These are phyloP conservation scores for Orcinus orca DNA, from an alignment of 2,113 vertebrate genomes.

Conservation along the genomic window DNA sequence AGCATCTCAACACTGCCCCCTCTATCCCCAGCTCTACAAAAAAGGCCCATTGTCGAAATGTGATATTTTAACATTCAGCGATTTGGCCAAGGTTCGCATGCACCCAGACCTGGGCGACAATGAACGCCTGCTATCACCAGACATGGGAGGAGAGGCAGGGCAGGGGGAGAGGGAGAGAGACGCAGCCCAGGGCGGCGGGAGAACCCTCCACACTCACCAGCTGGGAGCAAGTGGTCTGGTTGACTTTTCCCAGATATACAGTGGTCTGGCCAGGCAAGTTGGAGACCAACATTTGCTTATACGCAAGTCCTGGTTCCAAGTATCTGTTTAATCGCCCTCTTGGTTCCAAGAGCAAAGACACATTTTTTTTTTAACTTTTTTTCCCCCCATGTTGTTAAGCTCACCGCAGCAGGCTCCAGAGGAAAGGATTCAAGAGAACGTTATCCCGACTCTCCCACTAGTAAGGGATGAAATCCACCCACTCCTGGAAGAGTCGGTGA, in stretches of 20 bases:
- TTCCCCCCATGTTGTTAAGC: neutral
- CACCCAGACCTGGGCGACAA: neutral
- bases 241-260: constrained; percentile 50
- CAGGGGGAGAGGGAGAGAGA: neutral
- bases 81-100: constrained; percentile 62
- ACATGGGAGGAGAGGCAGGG: neutral
- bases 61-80: constrained; percentile 51
- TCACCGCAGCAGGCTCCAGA: neutral
- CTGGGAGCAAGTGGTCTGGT: neutral
- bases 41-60: constrained; percentile 73
- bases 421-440: neutral
- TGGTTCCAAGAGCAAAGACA: constrained; percentile 33
- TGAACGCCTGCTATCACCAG: neutral
- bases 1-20: constrained; percentile 52
- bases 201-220: neutral
- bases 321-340: neutral
- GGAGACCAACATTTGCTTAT: constrained; percentile 30
- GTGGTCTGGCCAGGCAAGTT: neutral
- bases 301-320: neutral
- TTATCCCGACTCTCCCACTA: neutral
- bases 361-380: neutral
- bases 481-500: neutral
- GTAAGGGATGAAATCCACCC: neutral
- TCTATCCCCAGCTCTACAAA: constrained; percentile 56
- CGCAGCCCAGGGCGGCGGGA: neutral